phyloP scores from a whole-genome alignment of 2,888 invertebrate species.

The Aphidius colemani region DNA sequence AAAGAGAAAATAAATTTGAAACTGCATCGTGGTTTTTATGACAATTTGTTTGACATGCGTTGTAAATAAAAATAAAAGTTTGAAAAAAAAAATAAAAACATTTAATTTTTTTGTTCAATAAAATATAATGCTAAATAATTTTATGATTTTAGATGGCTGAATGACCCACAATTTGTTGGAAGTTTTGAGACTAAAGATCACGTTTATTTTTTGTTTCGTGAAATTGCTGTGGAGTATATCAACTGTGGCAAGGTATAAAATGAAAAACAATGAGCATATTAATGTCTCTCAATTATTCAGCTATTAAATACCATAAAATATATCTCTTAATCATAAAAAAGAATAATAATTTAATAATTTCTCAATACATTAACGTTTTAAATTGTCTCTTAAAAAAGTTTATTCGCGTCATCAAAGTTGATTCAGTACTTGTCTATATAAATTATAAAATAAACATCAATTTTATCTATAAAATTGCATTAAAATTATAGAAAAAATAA shows the following conservation, averaged over 20 bases:
- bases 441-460: no score
- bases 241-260: slow-evolving; percentile 91
- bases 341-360: background rate
- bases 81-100: background rate
- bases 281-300: slow-evolving; percentile 12
- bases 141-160: slow-evolving; percentile 75
- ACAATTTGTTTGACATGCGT: background rate
- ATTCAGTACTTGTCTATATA: no score
- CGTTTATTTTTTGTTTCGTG: slow-evolving; percentile 89
- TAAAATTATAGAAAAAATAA: background rate
- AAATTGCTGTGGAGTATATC: slow-evolving; percentile 89
- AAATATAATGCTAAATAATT: slow-evolving; percentile 15
- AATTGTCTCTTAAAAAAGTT: no score
- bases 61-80: no score
- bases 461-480: no score
- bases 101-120: slow-evolving; percentile 4
- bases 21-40: background rate
- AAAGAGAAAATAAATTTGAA: no score
- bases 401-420: no score
- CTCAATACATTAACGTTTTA: background rate
- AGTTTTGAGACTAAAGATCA: slow-evolving; percentile 87
- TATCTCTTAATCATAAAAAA: background rate
- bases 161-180: slow-evolving; percentile 90
- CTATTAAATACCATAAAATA: slow-evolving; percentile 3
- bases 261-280: background rate